Evolutionary conservation across 2,888 invertebrate genomes (phyloP), one percentile per base, ranked within the genome.

Genomic region (Torymus texanus): DNA sequence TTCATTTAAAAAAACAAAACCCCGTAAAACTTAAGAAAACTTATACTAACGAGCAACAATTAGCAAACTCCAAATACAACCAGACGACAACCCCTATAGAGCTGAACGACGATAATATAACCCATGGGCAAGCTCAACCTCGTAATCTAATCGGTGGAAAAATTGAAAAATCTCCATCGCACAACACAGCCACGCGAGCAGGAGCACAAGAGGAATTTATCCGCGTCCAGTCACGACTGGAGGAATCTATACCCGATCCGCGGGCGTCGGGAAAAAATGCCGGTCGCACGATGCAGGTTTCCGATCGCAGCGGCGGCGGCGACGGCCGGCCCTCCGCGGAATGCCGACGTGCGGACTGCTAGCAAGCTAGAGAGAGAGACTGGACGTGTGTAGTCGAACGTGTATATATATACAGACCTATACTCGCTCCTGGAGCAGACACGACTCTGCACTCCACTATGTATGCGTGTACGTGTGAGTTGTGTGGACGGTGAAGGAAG

Each of bases 231-330:
- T 78, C 78, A 78, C 78, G 78, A 77, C 65, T 14, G 13, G 10
- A 66, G 77, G 67, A 55, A 67, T 56, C 62, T 18, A 14, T 24
- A 63, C 4, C 41, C 68, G 62, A 29, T 41, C 41, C 16, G 53
- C 16, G 59, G 68, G 75, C 79, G 71, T 62, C 51, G 56, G 41
- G 50, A 75, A 80, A 79, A 80, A 76, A 76, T 67, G 16, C 76
- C 62, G 41, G 79, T 76, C 75, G 76, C 80, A 75, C 79, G 74
- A 79, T 79, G 75, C 75, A 72, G 75, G 75, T 79, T 76, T 76
- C 79, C 79, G 79, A 79, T 76, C 72, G 71, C 70, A 29, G 61
- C 13, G 50, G n/a, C 41, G 2, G 51, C 66, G 18, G 18, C n/a
- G n/a, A n/a, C 21, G 21, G 21, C 21, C 58, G 8, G 41, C 53